Evolutionary conservation across 2,113 vertebrate species (phyloP).

Genomic region (Lophotis ruficrista): DNA sequence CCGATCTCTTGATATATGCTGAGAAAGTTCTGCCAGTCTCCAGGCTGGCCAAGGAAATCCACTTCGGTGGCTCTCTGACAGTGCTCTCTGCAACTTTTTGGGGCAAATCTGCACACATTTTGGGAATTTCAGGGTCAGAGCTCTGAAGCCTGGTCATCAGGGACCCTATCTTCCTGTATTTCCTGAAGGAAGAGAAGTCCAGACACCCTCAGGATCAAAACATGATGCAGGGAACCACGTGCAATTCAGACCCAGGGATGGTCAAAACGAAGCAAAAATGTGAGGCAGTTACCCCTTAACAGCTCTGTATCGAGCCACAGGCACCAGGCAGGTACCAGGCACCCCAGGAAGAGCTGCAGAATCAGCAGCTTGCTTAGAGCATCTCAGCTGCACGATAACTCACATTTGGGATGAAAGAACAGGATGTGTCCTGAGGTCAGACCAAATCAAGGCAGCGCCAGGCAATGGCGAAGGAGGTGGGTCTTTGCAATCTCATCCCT

Average conservation of each 20-base stretch:
- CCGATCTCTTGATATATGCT: not conserved
- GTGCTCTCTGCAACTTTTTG: not conserved
- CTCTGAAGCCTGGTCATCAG: not conserved
- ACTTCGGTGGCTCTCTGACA: not conserved
- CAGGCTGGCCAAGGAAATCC: not conserved
- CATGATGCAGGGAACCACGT: not conserved
- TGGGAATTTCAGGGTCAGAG: not conserved
- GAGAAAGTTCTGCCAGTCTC: not conserved
- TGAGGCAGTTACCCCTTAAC: not conserved
- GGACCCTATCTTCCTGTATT: not conserved
- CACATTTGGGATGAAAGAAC: not conserved
- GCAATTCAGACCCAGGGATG: not conserved
- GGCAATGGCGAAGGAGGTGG: not conserved
- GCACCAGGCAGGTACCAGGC: not conserved
- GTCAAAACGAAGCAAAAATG: not conserved
- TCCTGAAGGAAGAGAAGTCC: not conserved
- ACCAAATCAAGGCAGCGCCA: not conserved
- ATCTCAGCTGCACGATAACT: not conserved
- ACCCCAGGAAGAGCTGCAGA: not conserved
- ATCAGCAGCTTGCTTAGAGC: not conserved
- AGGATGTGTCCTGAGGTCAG: accelerated
- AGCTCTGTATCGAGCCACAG: accelerated
- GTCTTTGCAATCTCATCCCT: not conserved
- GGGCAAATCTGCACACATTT: not conserved
- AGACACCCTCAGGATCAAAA: not conserved